Percentiles rank a stretch among this genome's conserved stretches.
Conservation (phyloP, 2,113 vertebrate genomes). For the Elachura formosa region DNA sequence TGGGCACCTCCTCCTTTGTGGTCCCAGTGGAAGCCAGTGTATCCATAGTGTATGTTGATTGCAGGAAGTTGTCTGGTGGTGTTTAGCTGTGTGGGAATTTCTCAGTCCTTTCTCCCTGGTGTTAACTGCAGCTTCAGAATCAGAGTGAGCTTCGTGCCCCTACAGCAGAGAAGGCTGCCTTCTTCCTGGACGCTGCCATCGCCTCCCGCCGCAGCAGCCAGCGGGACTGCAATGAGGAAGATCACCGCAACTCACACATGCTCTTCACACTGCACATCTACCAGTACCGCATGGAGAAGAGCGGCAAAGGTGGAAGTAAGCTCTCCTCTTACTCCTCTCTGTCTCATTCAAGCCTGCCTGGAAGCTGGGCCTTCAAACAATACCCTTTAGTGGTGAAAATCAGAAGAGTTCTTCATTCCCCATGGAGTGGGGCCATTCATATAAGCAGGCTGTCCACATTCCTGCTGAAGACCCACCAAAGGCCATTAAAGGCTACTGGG, state of each 20-base stretch:
- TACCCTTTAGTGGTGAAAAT: not conserved
- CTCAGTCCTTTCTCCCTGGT: not conserved
- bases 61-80: not conserved
- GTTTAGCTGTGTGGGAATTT: not conserved
- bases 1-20: accelerated
- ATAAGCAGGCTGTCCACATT: not conserved
- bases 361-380: not conserved
- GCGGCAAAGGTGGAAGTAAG: conserved; percentile 94
- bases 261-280: conserved; percentile 97
- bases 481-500: not conserved
- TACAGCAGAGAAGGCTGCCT: conserved; percentile 92
- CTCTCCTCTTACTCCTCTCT: not conserved
- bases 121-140: conserved; percentile 86
- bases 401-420: not conserved
- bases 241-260: conserved; percentile 96
- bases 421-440: not conserved
- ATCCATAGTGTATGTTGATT: accelerated
- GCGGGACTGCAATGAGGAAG: conserved; percentile 83
- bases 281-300: conserved; percentile 98
- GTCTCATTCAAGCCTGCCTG: not conserved
- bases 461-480: not conserved
- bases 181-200: conserved; percentile 93
- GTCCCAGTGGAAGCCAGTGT: not conserved
- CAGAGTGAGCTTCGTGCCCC: conserved; percentile 95
- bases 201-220: conserved; percentile 86